Evolutionary conservation across 2,113 vertebrate species (phyloP), one percentile per base, ranked within the genome.

Genomic region (Xiphias gladius): DNA sequence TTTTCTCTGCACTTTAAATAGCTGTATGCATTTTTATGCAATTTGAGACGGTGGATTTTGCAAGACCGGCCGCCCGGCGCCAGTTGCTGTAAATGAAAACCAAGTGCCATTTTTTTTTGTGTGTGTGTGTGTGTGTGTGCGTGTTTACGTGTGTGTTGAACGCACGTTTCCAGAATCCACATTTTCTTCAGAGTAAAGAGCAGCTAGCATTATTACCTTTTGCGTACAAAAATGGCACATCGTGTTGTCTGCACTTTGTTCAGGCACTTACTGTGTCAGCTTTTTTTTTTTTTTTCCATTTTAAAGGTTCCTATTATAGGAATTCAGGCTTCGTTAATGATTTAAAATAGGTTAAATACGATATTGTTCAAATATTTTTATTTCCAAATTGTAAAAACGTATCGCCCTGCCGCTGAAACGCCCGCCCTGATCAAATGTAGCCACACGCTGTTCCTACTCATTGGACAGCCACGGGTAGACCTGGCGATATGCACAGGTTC

Each of bases 61-160:
- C 20, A 28, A 57, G 35, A 39, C 54, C 24, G 43, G 19, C 67
- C 43, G 37, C 35, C 80, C 78, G 86, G 85, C 86, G 80, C 90
- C 86, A 86, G 76, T 75, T 70, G 41, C 78, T 85, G 65, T 35
- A 78, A 90, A 83, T 78, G 57, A 86, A 84, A 90, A 77, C 72
- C 80, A 37, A 78, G 63, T 76, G 82, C 72, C 41, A 72, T 66
- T 79, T 73, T 79, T 70, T 71, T 22, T 35, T 35, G 3, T 35
- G 32, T 6, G 32, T 35, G n/a, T n/a, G n/a, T n/a, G n/a, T n/a
- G n/a, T n/a, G n/a, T n/a, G n/a, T n/a, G n/a, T n/a, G n/a, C n/a
- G n/a, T n/a, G n/a, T n/a, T n/a, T n/a, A n/a, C n/a, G n/a, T n/a
- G n/a, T n/a, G 62, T 39, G 52, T 86, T 79, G 41, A 19, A 75